Evolutionary conservation across 2,113 vertebrate species (phyloP).

Genomic region (Mormyrus iriodes): DNA sequence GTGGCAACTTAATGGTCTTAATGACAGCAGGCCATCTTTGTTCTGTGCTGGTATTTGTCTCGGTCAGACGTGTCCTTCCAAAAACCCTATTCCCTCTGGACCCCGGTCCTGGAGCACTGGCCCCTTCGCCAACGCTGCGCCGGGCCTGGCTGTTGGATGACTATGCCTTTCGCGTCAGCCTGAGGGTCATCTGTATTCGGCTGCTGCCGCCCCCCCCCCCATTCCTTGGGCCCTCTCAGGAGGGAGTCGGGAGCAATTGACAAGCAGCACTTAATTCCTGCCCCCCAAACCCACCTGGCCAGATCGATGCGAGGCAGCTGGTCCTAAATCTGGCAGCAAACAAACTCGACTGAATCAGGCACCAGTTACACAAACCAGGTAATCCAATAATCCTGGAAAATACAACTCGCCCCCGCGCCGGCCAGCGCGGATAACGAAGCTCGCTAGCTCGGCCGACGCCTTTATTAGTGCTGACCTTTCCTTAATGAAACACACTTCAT

Average conservation of each 20-base stretch:
- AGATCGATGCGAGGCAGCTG: slow-evolving; percentile 64
- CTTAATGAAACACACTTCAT: slow-evolving; percentile 30
- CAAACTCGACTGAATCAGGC: slow-evolving; percentile 68
- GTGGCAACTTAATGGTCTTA: not conserved
- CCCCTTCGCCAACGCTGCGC: no score
- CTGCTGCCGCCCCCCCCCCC: no score
- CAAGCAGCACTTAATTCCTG: slow-evolving; percentile 57
- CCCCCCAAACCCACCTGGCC: slow-evolving; percentile 48
- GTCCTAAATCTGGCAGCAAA: slow-evolving; percentile 64
- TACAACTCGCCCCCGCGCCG: slow-evolving; percentile 17
- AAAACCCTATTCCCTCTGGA: no score
- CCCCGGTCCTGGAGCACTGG: not conserved
- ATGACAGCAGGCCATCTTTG: not conserved
- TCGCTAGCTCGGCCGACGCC: slow-evolving; percentile 6
- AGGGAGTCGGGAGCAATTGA: slow-evolving; percentile 43
- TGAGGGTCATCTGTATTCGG: not conserved
- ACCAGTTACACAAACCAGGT: slow-evolving; percentile 56
- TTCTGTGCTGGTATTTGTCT: not conserved
- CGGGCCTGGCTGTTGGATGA: no score
- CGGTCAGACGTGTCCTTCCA: no score
- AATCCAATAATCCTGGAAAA: slow-evolving; percentile 66
- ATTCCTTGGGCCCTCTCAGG: slow-evolving; percentile 9
- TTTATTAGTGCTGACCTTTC: slow-evolving; percentile 32
- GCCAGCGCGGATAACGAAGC: slow-evolving; percentile 17
- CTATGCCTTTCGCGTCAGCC: not conserved